phyloP scores from a whole-genome alignment of 1,140 invertebrate species.

The Plodia interpunctella region DNA sequence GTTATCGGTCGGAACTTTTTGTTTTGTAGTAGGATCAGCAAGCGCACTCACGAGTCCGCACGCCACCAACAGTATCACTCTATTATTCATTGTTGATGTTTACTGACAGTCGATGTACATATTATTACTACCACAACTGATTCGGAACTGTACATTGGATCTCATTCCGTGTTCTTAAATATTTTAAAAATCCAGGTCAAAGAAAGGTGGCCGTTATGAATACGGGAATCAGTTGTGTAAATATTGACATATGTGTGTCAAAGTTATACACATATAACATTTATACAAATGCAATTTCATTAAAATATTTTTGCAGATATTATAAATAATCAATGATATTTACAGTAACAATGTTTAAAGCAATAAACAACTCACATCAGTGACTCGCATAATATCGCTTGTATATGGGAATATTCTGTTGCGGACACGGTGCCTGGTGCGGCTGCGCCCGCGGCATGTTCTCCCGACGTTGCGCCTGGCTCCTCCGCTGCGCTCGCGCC shows the following conservation, averaged over 20 bases:
- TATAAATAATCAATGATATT: no score
- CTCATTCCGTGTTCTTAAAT: conserved; percentile 30
- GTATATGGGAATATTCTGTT: conserved; percentile 11
- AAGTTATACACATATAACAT: no score
- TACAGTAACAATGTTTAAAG: no score
- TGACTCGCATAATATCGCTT: conserved; percentile 37
- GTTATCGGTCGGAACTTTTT: conserved; percentile 21
- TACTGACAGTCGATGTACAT: conserved; percentile 37
- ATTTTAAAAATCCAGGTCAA: conserved; percentile 41
- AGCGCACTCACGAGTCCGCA: conserved; percentile 31
- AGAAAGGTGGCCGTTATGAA: conserved; percentile 45
- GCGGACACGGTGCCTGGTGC: not conserved
- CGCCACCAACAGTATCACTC: conserved; percentile 31
- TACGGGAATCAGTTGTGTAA: conserved; percentile 21
- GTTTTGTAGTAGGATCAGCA: conserved; percentile 30
- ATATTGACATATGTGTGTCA: no score
- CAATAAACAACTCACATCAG: not conserved
- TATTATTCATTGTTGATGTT: conserved; percentile 61
- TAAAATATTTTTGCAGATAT: no score
- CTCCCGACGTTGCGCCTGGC: conserved; percentile 21
- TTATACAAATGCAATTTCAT: no score
- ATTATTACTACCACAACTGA: not conserved
- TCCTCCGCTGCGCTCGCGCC: conserved; percentile 43
- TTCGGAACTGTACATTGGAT: not conserved
- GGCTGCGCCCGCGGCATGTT: not conserved